These are phyloP conservation scores for Mesoclemmys tuberculata DNA, from an alignment of 2,113 vertebrate genomes.

Conservation along the genomic window DNA sequence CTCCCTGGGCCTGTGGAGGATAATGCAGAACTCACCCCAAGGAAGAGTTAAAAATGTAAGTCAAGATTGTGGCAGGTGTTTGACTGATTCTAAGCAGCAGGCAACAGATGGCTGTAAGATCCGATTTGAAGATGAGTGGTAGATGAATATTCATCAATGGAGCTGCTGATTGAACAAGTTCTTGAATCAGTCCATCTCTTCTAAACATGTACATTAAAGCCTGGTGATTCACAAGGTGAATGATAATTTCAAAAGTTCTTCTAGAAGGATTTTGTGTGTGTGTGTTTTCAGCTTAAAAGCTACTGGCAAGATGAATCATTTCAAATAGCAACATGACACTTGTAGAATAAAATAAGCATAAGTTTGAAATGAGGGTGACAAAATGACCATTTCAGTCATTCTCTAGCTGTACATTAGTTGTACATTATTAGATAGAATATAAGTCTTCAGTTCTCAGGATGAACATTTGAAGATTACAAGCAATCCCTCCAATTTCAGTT, in stretches of 20 bases:
- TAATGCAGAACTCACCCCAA: not conserved
- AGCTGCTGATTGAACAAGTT: constrained; percentile 37
- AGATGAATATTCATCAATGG: constrained; percentile 52
- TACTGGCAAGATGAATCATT: constrained; percentile 40
- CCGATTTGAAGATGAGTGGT: not conserved
- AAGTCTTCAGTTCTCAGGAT: not conserved
- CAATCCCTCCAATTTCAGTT: constrained; percentile 27
- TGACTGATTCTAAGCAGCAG: constrained; percentile 10
- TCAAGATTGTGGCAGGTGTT: not conserved
- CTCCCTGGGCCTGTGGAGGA: not conserved
- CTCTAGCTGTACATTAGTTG: not conserved
- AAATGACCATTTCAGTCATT: not conserved
- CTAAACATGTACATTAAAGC: not conserved
- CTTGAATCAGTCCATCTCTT: constrained; percentile 44
- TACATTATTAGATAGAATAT: not conserved
- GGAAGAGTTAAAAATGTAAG: not conserved
- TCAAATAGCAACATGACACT: not conserved
- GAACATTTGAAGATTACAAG: not conserved
- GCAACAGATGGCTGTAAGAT: not conserved
- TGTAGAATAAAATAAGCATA: not conserved
- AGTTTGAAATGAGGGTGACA: constrained; percentile 7
- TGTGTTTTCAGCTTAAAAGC: constrained; percentile 6
- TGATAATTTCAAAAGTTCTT: constrained; percentile 32
- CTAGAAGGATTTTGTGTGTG: not conserved
- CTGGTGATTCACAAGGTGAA: constrained; percentile 23